Evolutionary conservation across 2,113 vertebrate genomes (phyloP).

Genomic region (Gopherus evgoodei): DNA sequence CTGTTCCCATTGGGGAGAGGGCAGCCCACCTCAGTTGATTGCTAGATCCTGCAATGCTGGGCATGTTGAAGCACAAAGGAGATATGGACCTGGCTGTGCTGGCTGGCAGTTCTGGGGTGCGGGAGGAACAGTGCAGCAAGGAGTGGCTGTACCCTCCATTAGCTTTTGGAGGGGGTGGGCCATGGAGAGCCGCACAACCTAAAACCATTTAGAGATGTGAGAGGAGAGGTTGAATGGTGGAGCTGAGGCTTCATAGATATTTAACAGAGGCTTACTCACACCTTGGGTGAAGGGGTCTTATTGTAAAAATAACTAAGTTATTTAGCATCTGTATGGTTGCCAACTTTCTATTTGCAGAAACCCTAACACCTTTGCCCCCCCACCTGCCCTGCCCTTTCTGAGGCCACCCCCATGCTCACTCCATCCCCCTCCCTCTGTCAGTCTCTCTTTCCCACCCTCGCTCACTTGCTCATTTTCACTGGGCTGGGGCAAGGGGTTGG

Average conservation of each 20-base stretch:
- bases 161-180: neutral
- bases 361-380: too few relatives aligned
- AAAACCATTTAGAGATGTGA: neutral
- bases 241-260: neutral
- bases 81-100: neutral
- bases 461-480: too few relatives aligned
- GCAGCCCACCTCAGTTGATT: neutral
- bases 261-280: neutral
- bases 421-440: too few relatives aligned
- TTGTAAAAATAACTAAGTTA: neutral
- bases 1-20: neutral
- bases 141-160: rapidly evolving
- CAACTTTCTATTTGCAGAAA: too few relatives aligned
- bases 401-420: too few relatives aligned
- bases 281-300: neutral
- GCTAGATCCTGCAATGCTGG: rapidly evolving
- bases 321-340: too few relatives aligned
- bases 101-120: neutral
- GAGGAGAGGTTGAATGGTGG: neutral
- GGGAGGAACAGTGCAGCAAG: neutral
- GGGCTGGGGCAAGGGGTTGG: too few relatives aligned
- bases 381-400: too few relatives aligned
- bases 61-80: rapidly evolving
- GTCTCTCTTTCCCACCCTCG: too few relatives aligned
- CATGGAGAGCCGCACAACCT: rapidly evolving